A percentile compares a stretch with the other conserved stretches of the same genome.
phyloP scores from a whole-genome alignment of 2,888 invertebrate genomes.

The Homarus gammarus region DNA sequence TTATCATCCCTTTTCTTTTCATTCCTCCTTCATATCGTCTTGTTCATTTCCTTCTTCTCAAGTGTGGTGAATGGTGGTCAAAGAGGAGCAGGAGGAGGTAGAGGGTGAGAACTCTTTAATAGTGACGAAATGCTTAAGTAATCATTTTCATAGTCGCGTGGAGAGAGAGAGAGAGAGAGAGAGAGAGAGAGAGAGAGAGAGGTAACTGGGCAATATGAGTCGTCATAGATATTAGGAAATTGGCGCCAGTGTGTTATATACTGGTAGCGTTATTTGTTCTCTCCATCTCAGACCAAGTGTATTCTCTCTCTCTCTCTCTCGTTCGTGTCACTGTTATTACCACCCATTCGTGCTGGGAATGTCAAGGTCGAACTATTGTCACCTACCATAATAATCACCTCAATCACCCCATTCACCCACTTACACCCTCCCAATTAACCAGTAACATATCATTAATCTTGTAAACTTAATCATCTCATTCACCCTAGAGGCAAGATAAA shows the following conservation, averaged over 20 bases:
- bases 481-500: neutral
- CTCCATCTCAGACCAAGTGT: no score
- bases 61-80: neutral
- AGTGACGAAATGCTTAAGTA: no score
- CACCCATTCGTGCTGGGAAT: neutral
- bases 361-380: neutral
- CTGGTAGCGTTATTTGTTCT: neutral
- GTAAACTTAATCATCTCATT: no score
- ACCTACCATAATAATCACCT: neutral
- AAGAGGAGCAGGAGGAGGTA: neutral
- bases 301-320: neutral
- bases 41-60: no score
- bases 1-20: no score
- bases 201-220: neutral
- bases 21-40: no score
- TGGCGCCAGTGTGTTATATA: neutral
- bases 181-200: neutral
- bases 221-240: neutral
- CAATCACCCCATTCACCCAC: neutral
- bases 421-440: neutral
- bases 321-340: neutral
- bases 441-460: no score
- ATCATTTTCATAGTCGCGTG: no score
- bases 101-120: neutral
- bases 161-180: constrained; percentile 15